Percentiles rank a stretch among this genome's conserved stretches.
phyloP scores from a whole-genome alignment of 2,113 vertebrate genomes.

The Guaruba guarouba region DNA sequence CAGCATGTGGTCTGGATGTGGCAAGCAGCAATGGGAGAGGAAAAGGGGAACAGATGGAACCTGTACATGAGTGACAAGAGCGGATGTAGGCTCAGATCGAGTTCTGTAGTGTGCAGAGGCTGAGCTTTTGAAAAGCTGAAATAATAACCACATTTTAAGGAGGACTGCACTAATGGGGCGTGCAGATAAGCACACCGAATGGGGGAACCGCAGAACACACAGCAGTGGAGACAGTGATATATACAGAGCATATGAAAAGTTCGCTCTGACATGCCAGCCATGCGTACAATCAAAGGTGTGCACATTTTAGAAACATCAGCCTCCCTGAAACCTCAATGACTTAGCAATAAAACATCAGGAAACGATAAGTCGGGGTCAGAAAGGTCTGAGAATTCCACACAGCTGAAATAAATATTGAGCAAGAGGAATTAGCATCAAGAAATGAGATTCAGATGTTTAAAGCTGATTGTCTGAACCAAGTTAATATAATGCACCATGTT shows the following conservation, averaged over 20 bases:
- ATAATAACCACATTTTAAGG: conserved; percentile 63
- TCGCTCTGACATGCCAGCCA: neutral
- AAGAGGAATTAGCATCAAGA: conserved; percentile 65
- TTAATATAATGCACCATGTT: conserved; percentile 62
- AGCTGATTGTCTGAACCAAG: conserved; percentile 51
- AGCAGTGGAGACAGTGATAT: conserved; percentile 30
- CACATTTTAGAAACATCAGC: conserved; percentile 31
- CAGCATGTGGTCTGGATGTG: conserved; percentile 66
- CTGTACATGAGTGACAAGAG: conserved; percentile 58
- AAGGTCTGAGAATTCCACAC: conserved; percentile 57
- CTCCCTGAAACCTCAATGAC: conserved; percentile 18
- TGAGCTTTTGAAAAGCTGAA: conserved; percentile 59
- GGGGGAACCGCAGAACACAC: neutral
- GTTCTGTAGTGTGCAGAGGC: conserved; percentile 32
- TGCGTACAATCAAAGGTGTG: conserved; percentile 40
- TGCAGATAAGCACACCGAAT: neutral
- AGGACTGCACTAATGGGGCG: conserved; percentile 5
- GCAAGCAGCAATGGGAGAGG: conserved; percentile 42
- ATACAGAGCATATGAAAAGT: conserved; percentile 4
- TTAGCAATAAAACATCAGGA: conserved; percentile 41
- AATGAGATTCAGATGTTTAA: conserved; percentile 69
- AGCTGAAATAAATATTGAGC: conserved; percentile 64
- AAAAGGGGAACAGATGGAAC: conserved; percentile 65
- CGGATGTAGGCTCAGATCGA: conserved; percentile 35
- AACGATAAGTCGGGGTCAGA: neutral